Base-by-base conservation (phyloP, 2,888 invertebrate species). In the Mimachlamys varia region DNA sequence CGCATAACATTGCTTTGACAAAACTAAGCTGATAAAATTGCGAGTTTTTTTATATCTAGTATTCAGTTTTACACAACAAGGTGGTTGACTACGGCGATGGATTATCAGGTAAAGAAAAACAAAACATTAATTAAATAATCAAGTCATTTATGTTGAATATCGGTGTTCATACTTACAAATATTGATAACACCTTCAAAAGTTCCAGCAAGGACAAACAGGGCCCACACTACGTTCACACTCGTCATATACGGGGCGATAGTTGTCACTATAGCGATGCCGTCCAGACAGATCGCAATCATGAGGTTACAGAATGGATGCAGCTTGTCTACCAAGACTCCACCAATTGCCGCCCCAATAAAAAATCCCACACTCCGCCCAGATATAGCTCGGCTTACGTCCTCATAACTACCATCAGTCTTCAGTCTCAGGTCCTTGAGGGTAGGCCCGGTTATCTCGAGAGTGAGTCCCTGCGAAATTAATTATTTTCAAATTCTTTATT, bases 131-230 rank as follows among this genome's bases (percentile, higher is more conserved):
- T n/a, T n/a, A n/a, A n/a, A n/a, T n/a, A n/a, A n/a, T 7, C 44
- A 44, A 44, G 44, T 7, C 3, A 44, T 5, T 44, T 5, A 44
- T 7, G 44, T 44, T 5, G 7, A 44, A 7, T 7, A 44, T 44
- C 7, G 44, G 7, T 44, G 4, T 44, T 3, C 44, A 33, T 19
- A 55, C 91, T 87, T 58, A 94, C 95, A 94, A 88, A 94, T 94
- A 62, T 94, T 94, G 33, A 95, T 94, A 58, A 94, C 88, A 7
- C 94, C 95, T 88, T 94, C 94, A 88, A 93, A 93, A n/a, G 94
- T 92, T 27, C 95, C 95, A 37, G 94, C 93, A 17, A 93, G 58
- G 15, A 92, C 92, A 37, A 94, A 93, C 15, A 94, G 90, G 76
- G 93, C 92, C 92, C 93, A 93, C 38, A 94, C 76, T 0, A 94